Conservation (phyloP, 2,797 vertebrate genomes). For the Amblyopsis hoosieri region DNA sequence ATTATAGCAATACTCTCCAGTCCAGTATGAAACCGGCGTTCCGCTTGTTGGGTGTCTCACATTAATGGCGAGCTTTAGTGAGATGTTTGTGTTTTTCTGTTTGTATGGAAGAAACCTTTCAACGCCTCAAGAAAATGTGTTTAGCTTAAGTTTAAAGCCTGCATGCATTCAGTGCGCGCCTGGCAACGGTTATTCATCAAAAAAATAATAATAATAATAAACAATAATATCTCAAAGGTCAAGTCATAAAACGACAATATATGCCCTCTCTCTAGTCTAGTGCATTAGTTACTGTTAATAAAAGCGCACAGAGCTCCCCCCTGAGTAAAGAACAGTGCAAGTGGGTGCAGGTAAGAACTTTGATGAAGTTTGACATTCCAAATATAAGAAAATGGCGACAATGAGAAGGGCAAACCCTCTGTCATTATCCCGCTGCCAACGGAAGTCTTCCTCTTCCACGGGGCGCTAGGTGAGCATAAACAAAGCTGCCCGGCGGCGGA, state of each 20-base stretch:
- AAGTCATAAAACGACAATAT: slow-evolving; percentile 85
- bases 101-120: slow-evolving; percentile 58
- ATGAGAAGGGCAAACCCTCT: slow-evolving; percentile 16
- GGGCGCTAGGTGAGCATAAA: slow-evolving; percentile 44
- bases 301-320: slow-evolving; percentile 61
- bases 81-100: slow-evolving; percentile 60
- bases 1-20: slow-evolving; percentile 67
- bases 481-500: slow-evolving; percentile 62
- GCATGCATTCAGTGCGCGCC: slow-evolving; percentile 66
- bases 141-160: slow-evolving; percentile 62
- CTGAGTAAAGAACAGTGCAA: slow-evolving; percentile 42
- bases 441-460: slow-evolving; percentile 39
- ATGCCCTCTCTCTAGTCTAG: slow-evolving; percentile 72
- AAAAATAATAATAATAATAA: slow-evolving; percentile 74
- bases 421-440: slow-evolving; percentile 34
- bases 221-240: slow-evolving; percentile 84
- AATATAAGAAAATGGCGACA: slow-evolving; percentile 26
- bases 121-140: slow-evolving; percentile 69
- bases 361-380: slow-evolving; percentile 36
- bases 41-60: slow-evolving; percentile 54
- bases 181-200: slow-evolving; percentile 80
- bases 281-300: slow-evolving; percentile 74
- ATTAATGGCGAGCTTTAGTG: slow-evolving; percentile 46
- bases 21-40: slow-evolving; percentile 66
- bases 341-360: slow-evolving; percentile 27